phyloP scores from a whole-genome alignment of 2,888 invertebrate species.

The Schizaphis graminum region DNA sequence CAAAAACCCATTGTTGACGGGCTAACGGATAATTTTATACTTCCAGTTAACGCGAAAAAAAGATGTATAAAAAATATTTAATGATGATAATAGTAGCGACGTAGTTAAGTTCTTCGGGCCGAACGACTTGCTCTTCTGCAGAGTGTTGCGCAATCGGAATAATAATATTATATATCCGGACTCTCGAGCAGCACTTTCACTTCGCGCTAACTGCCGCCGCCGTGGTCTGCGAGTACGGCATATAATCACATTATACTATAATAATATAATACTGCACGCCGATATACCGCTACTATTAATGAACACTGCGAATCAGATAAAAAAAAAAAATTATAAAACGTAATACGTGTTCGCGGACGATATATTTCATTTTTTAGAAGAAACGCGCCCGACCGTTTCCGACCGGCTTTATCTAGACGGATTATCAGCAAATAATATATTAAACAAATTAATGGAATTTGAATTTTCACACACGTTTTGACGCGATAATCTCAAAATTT shows the following conservation, averaged over 20 bases:
- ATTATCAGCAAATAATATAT: conserved; percentile 41
- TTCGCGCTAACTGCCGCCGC: conserved; percentile 42
- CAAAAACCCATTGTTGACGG: conserved; percentile 29
- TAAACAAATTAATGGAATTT: conserved; percentile 38
- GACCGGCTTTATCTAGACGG: conserved; percentile 28
- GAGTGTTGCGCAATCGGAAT: conserved; percentile 56
- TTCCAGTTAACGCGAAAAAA: conserved; percentile 21
- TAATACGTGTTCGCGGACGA: conserved; percentile 32
- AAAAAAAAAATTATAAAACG: conserved; percentile 17
- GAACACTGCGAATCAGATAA: conserved; percentile 33
- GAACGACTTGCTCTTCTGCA: conserved; percentile 32
- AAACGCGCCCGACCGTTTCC: conserved; percentile 51
- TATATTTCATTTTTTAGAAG: conserved; percentile 4
- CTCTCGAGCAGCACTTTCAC: conserved; percentile 62
- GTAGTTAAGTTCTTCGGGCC: conserved; percentile 39
- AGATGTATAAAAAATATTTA: background rate
- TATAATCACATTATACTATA: conserved; percentile 38
- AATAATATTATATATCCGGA: conserved; percentile 57
- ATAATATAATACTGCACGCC: background rate
- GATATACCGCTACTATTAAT: conserved; percentile 16
- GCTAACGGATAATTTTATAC: conserved; percentile 2
- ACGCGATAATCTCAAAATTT: conserved; percentile 56
- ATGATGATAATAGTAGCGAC: conserved; percentile 21
- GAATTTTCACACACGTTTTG: conserved; percentile 34
- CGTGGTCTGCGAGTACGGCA: conserved; percentile 13